A percentile compares a stretch with the other conserved stretches of the same genome.
These are phyloP conservation scores for Deilephila elpenor DNA, from an alignment of 2,888 invertebrate genomes.

Conservation along the genomic window DNA sequence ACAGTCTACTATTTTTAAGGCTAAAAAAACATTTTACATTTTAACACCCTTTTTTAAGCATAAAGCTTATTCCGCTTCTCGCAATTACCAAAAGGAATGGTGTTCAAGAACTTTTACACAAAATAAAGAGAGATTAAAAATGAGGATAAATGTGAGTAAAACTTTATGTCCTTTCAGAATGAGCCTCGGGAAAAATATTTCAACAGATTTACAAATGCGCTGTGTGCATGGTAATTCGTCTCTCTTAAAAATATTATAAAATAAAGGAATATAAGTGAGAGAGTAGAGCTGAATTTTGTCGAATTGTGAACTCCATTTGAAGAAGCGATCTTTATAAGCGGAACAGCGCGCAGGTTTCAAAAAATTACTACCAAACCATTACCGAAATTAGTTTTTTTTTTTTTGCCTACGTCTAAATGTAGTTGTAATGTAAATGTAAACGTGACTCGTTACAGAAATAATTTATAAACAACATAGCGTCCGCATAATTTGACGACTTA, in stretches of 20 bases:
- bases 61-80: not conserved
- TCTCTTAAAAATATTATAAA: not conserved
- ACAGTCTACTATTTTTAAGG: no score
- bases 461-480: slow-evolving; percentile 68
- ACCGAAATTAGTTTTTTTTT: slow-evolving; percentile 66
- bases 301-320: not conserved
- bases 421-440: no score
- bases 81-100: not conserved
- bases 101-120: not conserved
- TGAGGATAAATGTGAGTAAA: not conserved
- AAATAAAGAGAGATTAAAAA: not conserved
- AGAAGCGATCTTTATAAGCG: not conserved
- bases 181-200: not conserved
- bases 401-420: slow-evolving; percentile 60
- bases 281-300: not conserved
- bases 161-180: not conserved
- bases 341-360: not conserved
- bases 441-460: slow-evolving; percentile 68
- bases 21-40: not conserved
- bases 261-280: not conserved
- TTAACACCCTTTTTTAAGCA: not conserved
- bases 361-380: slow-evolving; percentile 45
- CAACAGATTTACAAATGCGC: not conserved
- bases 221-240: not conserved
- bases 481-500: slow-evolving; percentile 72